Percentiles rank a stretch among this genome's conserved stretches.
phyloP scores from a whole-genome alignment of 2,113 vertebrate species.

The Lophotis ruficrista region DNA sequence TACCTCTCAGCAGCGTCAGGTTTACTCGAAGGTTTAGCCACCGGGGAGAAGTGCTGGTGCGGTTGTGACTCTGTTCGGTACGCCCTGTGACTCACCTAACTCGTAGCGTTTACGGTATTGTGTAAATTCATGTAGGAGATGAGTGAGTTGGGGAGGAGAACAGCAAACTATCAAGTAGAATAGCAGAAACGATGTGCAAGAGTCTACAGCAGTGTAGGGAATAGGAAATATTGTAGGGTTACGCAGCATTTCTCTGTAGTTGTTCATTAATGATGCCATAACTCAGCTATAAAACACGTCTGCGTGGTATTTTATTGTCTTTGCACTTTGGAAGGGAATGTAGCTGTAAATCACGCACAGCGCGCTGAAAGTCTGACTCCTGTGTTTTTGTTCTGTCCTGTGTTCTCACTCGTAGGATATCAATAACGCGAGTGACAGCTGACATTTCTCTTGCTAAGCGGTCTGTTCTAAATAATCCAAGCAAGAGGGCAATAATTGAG shows the following conservation, averaged over 20 bases:
- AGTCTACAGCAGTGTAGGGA: background rate
- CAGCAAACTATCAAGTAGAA: background rate
- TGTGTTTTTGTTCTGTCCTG: conserved; percentile 43
- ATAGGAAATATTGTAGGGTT: background rate
- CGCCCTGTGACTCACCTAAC: background rate
- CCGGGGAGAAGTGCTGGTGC: background rate
- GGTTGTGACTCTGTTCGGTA: background rate
- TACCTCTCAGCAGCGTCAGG: background rate
- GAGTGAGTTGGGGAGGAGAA: background rate
- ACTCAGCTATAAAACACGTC: background rate
- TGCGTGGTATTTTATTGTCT: background rate
- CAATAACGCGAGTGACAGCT: conserved; percentile 97
- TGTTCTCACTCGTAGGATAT: conserved; percentile 87
- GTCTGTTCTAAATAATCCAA: conserved; percentile 98
- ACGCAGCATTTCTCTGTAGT: background rate
- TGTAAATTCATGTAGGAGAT: background rate
- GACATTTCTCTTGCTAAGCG: conserved; percentile 99
- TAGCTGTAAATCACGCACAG: background rate
- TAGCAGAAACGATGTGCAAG: background rate
- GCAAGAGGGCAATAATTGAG: conserved; percentile 97
- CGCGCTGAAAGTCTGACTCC: background rate
- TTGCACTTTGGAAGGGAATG: background rate
- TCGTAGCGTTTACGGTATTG: background rate
- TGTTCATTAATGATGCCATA: background rate
- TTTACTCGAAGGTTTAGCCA: background rate